Conservation (phyloP, 35 echinoderm and acorn worm genomes). For the Apostichopus japonicus region DNA sequence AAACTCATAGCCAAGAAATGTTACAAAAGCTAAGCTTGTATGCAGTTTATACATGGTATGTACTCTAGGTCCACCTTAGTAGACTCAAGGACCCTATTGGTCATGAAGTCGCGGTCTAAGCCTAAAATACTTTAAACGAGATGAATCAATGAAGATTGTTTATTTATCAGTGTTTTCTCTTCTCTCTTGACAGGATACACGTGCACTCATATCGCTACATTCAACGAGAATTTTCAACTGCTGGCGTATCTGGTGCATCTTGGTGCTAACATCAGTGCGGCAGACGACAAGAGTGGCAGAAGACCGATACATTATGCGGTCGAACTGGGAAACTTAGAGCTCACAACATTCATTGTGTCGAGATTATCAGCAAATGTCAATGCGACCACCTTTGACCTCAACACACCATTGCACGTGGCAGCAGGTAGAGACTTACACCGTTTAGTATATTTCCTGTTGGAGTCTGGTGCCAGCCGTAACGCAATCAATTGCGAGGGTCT, state of each 20-base stretch:
- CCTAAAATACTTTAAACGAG: too few relatives aligned
- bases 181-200: slow-evolving; percentile 72
- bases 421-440: slow-evolving; percentile 59
- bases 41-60: too few relatives aligned
- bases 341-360: slow-evolving; percentile 63
- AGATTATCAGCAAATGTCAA: slow-evolving; percentile 71
- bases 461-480: slow-evolving; percentile 63
- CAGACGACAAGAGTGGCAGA: slow-evolving; percentile 92
- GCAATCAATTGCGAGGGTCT: slow-evolving; percentile 81
- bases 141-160: too few relatives aligned
- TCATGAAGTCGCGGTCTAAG: too few relatives aligned
- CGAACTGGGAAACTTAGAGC: slow-evolving; percentile 64
- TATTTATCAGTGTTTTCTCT: slow-evolving; percentile 1
- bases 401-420: slow-evolving; percentile 91
- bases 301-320: slow-evolving; percentile 87
- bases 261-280: slow-evolving; percentile 79
- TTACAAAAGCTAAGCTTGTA: too few relatives aligned
- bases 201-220: slow-evolving; percentile 83
- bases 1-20: too few relatives aligned
- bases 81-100: too few relatives aligned
- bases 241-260: slow-evolving; percentile 62
- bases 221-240: slow-evolving; percentile 30
- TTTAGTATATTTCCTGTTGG: slow-evolving; percentile 61
- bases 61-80: too few relatives aligned
- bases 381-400: slow-evolving; percentile 82